Evolutionary conservation across 2,113 vertebrate species (phyloP).

Genomic region (Cygnus atratus): DNA sequence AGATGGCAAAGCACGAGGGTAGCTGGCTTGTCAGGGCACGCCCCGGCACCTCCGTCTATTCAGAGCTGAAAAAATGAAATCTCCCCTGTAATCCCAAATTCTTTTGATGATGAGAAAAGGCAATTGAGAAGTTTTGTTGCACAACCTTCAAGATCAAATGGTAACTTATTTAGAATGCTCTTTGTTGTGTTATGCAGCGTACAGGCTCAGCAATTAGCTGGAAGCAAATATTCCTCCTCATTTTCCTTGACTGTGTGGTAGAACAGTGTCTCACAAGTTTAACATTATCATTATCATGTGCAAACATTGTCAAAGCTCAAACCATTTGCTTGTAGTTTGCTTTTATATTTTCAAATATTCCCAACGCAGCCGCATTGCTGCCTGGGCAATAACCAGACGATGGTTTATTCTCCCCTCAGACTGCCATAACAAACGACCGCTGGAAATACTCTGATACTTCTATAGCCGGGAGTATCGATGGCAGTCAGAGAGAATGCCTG

Average conservation of each 20-base stretch:
- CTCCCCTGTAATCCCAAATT: not conserved
- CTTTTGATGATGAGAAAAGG: slow-evolving; percentile 14
- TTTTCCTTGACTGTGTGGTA: not conserved
- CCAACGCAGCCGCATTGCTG: not conserved
- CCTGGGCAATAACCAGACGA: not conserved
- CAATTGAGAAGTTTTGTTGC: slow-evolving; percentile 22
- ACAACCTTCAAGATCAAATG: slow-evolving; percentile 5
- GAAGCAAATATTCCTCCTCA: slow-evolving; percentile 26
- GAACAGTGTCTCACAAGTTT: not conserved
- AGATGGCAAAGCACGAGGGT: not conserved
- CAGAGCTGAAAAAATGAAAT: not conserved
- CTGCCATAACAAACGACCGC: not conserved
- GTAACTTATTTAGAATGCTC: not conserved
- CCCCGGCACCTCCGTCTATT: not conserved
- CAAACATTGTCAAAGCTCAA: not conserved
- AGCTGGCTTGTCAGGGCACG: not conserved
- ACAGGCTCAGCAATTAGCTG: slow-evolving; percentile 7
- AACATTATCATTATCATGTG: not conserved
- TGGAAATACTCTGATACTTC: not conserved
- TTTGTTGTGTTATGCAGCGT: not conserved
- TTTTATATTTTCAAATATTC: not conserved
- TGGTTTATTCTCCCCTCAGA: not conserved
- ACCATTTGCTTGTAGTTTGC: not conserved
- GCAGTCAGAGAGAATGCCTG: not conserved
- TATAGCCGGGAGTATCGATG: not conserved